A percentile compares a stretch with the other conserved stretches of the same genome.
phyloP scores from a whole-genome alignment of 2,888 invertebrate genomes.

The Nomada fucata region DNA sequence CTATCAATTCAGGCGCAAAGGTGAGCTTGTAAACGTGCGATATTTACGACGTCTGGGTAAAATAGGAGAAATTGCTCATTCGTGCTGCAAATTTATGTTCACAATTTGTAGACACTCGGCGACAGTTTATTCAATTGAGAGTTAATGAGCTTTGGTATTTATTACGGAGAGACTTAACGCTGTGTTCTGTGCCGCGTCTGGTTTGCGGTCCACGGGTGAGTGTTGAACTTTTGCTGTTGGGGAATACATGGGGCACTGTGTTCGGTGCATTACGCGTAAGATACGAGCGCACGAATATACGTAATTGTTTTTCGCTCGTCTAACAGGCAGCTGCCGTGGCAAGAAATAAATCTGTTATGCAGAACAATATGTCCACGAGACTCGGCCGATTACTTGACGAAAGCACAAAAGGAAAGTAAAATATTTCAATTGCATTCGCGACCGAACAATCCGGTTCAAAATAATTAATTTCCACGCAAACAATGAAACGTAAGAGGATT shows the following conservation, averaged over 20 bases:
- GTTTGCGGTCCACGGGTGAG: neutral
- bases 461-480: neutral
- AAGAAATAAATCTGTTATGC: neutral
- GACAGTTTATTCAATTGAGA: neutral
- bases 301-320: conserved; percentile 1
- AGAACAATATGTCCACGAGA: neutral
- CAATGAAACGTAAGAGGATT: neutral
- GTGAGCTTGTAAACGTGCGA: too few species aligned
- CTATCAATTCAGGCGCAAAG: too few species aligned
- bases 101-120: neutral
- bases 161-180: conserved; percentile 5
- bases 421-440: too few species aligned
- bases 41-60: too few species aligned
- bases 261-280: conserved; percentile 4
- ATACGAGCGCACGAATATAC: neutral
- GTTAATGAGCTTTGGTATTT: conserved; percentile 6
- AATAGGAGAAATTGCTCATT: too few species aligned
- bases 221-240: conserved; percentile 14
- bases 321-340: neutral
- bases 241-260: neutral
- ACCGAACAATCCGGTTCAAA: neutral
- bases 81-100: neutral
- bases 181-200: neutral
- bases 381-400: neutral
- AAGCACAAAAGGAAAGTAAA: too few species aligned